Percentiles rank a stretch among this genome's conserved stretches.
These are phyloP conservation scores for Aphelenchoides avenae DNA, from an alignment of 1,140 invertebrate species.

Conservation along the genomic window DNA sequence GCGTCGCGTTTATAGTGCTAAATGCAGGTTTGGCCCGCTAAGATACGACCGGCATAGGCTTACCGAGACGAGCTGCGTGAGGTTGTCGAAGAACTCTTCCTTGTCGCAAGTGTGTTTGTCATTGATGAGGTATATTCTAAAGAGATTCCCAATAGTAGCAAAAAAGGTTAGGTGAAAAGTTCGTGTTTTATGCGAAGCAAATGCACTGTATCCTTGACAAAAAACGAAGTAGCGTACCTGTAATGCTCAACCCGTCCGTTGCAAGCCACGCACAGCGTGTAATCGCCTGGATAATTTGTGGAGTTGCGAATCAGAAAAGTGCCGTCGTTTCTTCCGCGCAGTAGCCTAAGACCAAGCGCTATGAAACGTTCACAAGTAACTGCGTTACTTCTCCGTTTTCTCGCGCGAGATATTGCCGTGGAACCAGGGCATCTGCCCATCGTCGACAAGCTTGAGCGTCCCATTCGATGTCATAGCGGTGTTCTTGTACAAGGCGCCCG, in stretches of 20 bases:
- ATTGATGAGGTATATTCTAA: slow-evolving; percentile 60
- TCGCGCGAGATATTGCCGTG: slow-evolving; percentile 94
- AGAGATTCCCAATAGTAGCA: too few relatives aligned
- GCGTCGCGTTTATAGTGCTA: slow-evolving; percentile 95
- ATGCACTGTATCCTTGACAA: slow-evolving; percentile 20
- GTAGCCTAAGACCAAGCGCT: slow-evolving; percentile 59
- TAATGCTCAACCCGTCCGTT: slow-evolving; percentile 85
- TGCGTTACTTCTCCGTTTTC: slow-evolving; percentile 79
- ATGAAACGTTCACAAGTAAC: slow-evolving; percentile 15
- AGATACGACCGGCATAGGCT: slow-evolving; percentile 53
- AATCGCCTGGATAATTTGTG: slow-evolving; percentile 97
- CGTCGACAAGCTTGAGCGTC: too few relatives aligned
- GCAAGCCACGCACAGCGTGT: slow-evolving; percentile 92
- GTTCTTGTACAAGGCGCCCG: too few relatives aligned
- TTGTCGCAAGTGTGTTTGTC: slow-evolving; percentile 91
- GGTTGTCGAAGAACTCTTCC: slow-evolving; percentile 92
- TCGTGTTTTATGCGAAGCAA: too few relatives aligned
- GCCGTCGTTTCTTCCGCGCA: slow-evolving; percentile 73
- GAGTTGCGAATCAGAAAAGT: slow-evolving; percentile 94
- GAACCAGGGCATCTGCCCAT: slow-evolving; percentile 70
- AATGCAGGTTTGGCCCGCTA: too few relatives aligned
- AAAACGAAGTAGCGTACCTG: slow-evolving; percentile 30
- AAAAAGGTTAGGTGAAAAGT: too few relatives aligned
- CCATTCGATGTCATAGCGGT: too few relatives aligned
- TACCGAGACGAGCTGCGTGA: slow-evolving; percentile 88